Base-by-base conservation (phyloP, 2,888 invertebrate genomes). In the Platerodrilus igneus region DNA sequence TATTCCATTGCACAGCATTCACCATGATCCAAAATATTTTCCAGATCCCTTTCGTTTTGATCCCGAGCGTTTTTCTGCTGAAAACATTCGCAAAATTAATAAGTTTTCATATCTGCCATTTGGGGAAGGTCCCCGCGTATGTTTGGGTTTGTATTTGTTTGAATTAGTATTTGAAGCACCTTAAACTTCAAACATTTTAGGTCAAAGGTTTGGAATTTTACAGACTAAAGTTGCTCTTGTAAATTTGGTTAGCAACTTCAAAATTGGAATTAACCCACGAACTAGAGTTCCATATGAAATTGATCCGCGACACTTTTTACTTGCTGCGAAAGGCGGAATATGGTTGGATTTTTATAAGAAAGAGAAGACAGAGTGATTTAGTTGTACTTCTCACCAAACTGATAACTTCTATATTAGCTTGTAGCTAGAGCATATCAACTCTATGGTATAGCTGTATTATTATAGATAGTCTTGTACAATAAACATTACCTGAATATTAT, bases 121-220 rank as follows among this genome's bases (percentile, higher is more conserved):
- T 26, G 59, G 61, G 13, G 57, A 59, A 30, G 62, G 62, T 4
- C 61, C 61, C 7, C 50, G 60, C 18, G 45, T 44, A 15, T 62
- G 62, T 43, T 15, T 60, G 32, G 62, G 62, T 61, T 45, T 29
- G 21, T 28, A 2, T 3, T n/a, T n/a, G 6, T 16, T 13, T 28
- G 2, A 15, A 16, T 16, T n/a, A 2, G n/a, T 2, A 31, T 19
- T 13, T 8, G n/a, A 2, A 14, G 17, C 20, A 26, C 3, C 9
- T 21, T 20, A n/a, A 33, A 14, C 3, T 27, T 6, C 1, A 22
- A 14, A n/a, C n/a, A 22, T 49, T 49, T 21, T 42, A 51, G 57
- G 57, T 11, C 47, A 41, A 37, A 42, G 51, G 21, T 59, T 60
- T 29, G 60, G 53, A 7, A 18, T 52, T 14, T 32, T 53, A 19